Percentiles rank a stretch among this genome's conserved stretches.
Evolutionary conservation across 1,140 invertebrate species (phyloP).

Genomic region (Drosophila mauritiana): DNA sequence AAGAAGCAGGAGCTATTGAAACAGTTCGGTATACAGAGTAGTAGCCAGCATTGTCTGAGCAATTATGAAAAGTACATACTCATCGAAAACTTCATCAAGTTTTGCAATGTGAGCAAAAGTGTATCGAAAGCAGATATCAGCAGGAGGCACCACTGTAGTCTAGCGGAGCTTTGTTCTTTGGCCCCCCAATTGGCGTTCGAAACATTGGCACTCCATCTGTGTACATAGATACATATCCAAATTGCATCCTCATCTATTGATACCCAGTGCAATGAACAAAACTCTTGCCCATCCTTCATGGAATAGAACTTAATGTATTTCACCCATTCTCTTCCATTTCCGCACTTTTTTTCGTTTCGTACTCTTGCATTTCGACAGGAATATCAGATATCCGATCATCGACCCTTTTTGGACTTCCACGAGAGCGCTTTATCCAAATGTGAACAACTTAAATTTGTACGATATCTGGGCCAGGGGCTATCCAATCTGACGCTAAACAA

Average conservation of each 20-base stretch:
- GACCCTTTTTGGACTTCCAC: conserved; percentile 85
- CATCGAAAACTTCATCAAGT: conserved; percentile 85
- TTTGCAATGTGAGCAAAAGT: conserved; percentile 84
- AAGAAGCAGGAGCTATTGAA: conserved; percentile 84
- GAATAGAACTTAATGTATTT: conserved; percentile 18
- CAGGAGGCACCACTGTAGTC: conserved; percentile 35
- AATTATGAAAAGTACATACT: conserved; percentile 85
- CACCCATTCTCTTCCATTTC: conserved; percentile 6
- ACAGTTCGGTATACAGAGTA: conserved; percentile 85
- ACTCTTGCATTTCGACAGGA: conserved; percentile 49
- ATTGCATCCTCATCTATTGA: conserved; percentile 64
- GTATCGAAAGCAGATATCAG: conserved; percentile 42
- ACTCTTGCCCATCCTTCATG: conserved; percentile 52
- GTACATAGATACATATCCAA: conserved; percentile 31
- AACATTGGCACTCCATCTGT: conserved; percentile 54
- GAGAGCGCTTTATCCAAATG: conserved; percentile 84
- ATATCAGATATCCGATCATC: conserved; percentile 85
- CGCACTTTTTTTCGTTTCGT: conserved; percentile 3
- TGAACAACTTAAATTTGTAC: conserved; percentile 85
- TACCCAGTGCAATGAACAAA: conserved; percentile 62
- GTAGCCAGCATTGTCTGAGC: conserved; percentile 83
- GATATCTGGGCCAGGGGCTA: conserved; percentile 84
- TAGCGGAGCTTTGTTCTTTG: conserved; percentile 74
- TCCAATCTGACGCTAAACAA: conserved; percentile 84
- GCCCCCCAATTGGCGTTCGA: conserved; percentile 42